Percentiles rank a stretch among this genome's conserved stretches.
Evolutionary conservation across 2,888 invertebrate species (phyloP).

Genomic region (Eristalis intricaria): DNA sequence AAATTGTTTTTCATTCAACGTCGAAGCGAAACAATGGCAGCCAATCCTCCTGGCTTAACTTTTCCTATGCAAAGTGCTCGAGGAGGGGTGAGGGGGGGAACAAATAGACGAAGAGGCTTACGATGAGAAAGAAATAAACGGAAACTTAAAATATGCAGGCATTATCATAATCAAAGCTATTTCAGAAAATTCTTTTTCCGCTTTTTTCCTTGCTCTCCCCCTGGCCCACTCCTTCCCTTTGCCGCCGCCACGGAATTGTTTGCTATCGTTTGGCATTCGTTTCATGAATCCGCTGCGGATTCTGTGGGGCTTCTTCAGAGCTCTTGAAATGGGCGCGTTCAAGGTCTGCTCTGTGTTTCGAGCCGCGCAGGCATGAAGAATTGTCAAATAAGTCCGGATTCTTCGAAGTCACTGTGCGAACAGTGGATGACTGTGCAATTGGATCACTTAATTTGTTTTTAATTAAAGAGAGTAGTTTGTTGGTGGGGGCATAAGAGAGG

Average conservation of each 20-base stretch:
- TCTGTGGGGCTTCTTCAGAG: background rate
- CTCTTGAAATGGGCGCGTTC: background rate
- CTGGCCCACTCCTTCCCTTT: background rate
- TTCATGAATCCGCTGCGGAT: conserved; percentile 9
- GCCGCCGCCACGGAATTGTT: background rate
- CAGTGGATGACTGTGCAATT: background rate
- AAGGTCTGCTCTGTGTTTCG: background rate
- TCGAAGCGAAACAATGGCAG: conserved; percentile 42
- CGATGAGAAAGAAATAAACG: background rate
- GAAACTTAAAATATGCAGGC: conserved; percentile 61
- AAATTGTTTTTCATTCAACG: conserved; percentile 61
- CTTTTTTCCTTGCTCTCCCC: background rate
- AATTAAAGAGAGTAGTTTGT: no score
- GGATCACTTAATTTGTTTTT: background rate
- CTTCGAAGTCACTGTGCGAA: background rate
- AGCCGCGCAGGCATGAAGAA: conserved; percentile 3
- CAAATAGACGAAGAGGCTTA: background rate
- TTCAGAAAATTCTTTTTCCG: conserved; percentile 17
- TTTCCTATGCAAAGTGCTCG: conserved; percentile 27
- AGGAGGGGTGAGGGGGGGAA: background rate
- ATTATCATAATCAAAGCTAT: conserved; percentile 71
- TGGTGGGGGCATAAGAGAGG: no score
- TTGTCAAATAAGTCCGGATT: conserved; percentile 14
- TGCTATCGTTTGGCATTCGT: conserved; percentile 15
- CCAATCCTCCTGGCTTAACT: conserved; percentile 24